phyloP scores from a whole-genome alignment of 1,140 invertebrate species.

The Cherax quadricarinatus region DNA sequence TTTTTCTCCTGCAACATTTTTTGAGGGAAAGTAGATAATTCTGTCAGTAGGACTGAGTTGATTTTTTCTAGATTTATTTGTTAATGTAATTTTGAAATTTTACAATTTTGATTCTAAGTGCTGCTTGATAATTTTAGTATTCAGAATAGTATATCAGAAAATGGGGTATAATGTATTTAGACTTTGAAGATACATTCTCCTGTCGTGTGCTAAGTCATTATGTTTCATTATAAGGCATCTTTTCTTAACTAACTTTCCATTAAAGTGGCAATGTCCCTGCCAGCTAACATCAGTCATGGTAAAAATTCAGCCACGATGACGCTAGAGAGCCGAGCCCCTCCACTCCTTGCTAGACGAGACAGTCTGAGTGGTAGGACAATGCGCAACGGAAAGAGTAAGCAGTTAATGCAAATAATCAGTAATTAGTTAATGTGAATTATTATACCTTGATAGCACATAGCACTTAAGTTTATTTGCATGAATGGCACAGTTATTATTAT shows the following conservation, averaged over 20 bases:
- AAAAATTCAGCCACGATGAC: conserved; percentile 24
- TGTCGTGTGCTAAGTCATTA: not conserved
- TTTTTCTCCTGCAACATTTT: not conserved
- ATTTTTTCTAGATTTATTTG: not conserved
- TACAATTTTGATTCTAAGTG: too few species aligned
- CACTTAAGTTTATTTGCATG: not conserved
- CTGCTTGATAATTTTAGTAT: too few species aligned
- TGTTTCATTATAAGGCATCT: not conserved
- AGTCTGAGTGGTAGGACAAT: conserved; percentile 36
- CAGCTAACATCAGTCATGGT: conserved; percentile 24
- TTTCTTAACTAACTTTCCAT: not conserved
- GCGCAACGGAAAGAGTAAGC: conserved; percentile 31
- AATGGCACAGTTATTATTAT: not conserved
- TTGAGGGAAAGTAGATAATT: not conserved
- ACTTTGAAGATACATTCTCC: not conserved
- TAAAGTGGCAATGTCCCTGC: conserved; percentile 24
- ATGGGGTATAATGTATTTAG: not conserved
- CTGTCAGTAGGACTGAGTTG: not conserved
- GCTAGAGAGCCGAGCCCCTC: not conserved
- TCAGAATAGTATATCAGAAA: too few species aligned
- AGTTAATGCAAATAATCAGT: not conserved
- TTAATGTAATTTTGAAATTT: not conserved
- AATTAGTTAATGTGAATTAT: not conserved
- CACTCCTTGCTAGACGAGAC: conserved; percentile 15
- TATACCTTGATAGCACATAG: not conserved